Percentiles rank a stretch among this genome's conserved stretches.
Evolutionary conservation across 1,140 invertebrate species (phyloP).

Genomic region (Pemphigus obesinymphae): DNA sequence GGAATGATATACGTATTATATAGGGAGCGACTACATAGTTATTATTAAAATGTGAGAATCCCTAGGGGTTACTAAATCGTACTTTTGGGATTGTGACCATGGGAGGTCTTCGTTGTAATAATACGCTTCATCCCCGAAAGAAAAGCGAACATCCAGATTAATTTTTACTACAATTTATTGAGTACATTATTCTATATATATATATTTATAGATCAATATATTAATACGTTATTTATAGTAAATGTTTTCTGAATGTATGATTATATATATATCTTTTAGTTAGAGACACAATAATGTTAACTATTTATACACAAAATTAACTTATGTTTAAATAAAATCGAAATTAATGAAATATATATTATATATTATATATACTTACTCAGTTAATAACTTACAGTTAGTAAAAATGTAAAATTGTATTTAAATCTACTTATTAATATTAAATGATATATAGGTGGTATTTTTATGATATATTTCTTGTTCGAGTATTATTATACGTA

Average conservation of each 20-base stretch:
- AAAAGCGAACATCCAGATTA: background rate
- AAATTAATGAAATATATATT: too few species aligned
- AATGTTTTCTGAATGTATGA: too few species aligned
- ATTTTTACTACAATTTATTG: background rate
- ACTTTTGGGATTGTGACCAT: conserved; percentile 56
- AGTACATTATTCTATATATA: background rate
- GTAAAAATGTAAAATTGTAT: too few species aligned
- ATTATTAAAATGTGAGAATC: conserved; percentile 56
- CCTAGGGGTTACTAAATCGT: conserved; percentile 56
- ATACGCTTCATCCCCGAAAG: conserved; percentile 24
- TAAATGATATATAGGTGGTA: too few species aligned
- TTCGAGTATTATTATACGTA: background rate
- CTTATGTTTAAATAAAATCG: too few species aligned
- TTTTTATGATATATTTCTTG: too few species aligned
- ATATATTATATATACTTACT: too few species aligned
- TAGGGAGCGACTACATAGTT: conserved; percentile 60
- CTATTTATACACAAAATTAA: too few species aligned
- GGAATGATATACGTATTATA: conserved; percentile 58
- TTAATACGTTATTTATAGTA: background rate
- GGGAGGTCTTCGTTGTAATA: conserved; percentile 19
- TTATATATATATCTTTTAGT: background rate
- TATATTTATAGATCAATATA: background rate
- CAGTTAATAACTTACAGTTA: too few species aligned
- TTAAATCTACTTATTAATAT: too few species aligned
- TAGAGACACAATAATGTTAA: background rate